These are phyloP conservation scores for Chelonus insularis DNA, from an alignment of 1,140 invertebrate species.

Conservation along the genomic window DNA sequence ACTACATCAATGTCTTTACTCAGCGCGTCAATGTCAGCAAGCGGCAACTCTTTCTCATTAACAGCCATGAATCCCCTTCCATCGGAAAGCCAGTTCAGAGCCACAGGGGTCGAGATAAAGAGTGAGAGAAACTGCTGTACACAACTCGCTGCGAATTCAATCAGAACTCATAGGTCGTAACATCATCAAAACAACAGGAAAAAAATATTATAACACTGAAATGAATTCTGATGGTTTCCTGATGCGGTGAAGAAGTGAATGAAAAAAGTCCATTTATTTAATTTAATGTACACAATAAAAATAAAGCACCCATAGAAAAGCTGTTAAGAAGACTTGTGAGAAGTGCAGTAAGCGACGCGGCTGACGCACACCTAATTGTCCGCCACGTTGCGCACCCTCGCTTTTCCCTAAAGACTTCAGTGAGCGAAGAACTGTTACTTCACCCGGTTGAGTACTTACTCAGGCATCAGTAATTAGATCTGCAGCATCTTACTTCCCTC, in stretches of 20 bases:
- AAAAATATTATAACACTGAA: no score
- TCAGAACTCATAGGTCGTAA: no score
- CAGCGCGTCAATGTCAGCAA: constrained; percentile 37
- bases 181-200: no score
- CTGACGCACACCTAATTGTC: constrained; percentile 49
- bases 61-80: constrained; percentile 20
- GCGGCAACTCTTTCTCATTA: constrained; percentile 39
- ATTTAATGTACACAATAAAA: no score
- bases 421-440: constrained; percentile 28
- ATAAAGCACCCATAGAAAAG: no score
- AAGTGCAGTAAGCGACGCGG: constrained; percentile 37
- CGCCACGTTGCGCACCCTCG: constrained; percentile 39
- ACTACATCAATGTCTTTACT: constrained; percentile 40
- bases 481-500: constrained; percentile 41
- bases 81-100: no score
- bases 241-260: no score
- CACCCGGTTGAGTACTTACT: constrained; percentile 42
- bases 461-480: constrained; percentile 54
- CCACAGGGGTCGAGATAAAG: constrained; percentile 20
- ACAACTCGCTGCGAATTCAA: constrained; percentile 17
- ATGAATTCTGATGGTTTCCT: no score
- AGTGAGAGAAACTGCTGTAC: constrained; percentile 5
- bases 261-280: no score
- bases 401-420: not conserved
- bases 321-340: not conserved